These are phyloP conservation scores for Crotalus helleri DNA, from an alignment of 2,113 vertebrate genomes.

Conservation along the genomic window DNA sequence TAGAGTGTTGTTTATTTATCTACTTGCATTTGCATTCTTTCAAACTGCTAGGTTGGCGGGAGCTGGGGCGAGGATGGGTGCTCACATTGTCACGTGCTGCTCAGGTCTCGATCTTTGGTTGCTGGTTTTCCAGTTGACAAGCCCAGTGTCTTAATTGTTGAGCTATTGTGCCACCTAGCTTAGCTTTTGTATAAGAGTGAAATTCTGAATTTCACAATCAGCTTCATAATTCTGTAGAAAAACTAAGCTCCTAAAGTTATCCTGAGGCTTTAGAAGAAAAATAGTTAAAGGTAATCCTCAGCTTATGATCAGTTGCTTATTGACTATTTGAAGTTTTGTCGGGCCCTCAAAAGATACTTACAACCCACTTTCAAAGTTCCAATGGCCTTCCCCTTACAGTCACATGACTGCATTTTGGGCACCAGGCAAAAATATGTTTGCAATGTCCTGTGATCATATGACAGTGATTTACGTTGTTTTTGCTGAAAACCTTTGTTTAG, in stretches of 20 bases:
- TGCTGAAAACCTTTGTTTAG: background rate
- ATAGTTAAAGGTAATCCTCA: background rate
- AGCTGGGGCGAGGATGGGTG: background rate
- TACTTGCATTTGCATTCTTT: background rate
- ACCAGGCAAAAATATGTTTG: background rate
- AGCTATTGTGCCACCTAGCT: background rate
- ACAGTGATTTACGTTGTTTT: background rate
- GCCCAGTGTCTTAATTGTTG: background rate
- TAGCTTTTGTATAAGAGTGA: background rate
- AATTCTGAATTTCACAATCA: background rate
- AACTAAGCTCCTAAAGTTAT: background rate
- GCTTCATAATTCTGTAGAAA: background rate
- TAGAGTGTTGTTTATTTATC: background rate
- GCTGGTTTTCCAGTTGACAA: background rate
- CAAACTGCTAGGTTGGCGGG: background rate
- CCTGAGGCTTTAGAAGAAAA: background rate
- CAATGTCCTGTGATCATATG: background rate
- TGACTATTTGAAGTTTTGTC: background rate
- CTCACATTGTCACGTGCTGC: background rate
- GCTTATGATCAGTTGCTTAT: background rate
- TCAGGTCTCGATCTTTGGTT: background rate
- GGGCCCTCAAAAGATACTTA: background rate
- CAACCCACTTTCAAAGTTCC: background rate
- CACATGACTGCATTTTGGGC: background rate
- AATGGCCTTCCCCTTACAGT: background rate